Evolutionary conservation across 2,888 invertebrate species (phyloP), one percentile per base, ranked within the genome.

Genomic region (Alitta virens): DNA sequence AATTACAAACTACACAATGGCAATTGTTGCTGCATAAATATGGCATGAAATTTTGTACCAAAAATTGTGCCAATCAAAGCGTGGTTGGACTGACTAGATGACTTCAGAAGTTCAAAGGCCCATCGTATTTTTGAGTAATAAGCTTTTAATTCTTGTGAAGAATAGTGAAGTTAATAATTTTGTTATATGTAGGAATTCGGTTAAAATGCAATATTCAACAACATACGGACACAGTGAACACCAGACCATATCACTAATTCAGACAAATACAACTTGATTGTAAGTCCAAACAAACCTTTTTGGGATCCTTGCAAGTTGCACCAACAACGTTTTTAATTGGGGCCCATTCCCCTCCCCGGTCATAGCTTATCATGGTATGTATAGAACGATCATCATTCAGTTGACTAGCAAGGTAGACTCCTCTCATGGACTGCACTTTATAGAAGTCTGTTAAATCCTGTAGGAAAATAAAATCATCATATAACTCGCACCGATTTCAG

Each of bases 321-420:
- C 69, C 71, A 1, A 49, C 66, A 7, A 80, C 80, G 18, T 75
- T 61, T 18, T 67, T 63, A 1, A 82, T 69, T 1, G 71, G 70
- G 52, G 75, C 68, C 82, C 82, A 82, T 27, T 71, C 73, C 1
- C 70, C 80, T 0, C 82, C 82, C 16, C 77, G 67, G 63, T 82
- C 75, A 64, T 71, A 79, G 2, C 80, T 71, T 61, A 82, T 80
- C 61, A 79, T 67, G 0, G 80, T 72, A 64, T 76, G 77, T 51
- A 81, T 78, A 61, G 77, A 77, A 55, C 74, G 69, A 67, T 80
- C 80, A 3, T 65, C 64, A 14, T 66, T 69, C 63, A 80, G 72
- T 71, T 78, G 78, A 63, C 78, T 80, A 27, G 79, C 76, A 9
- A 81, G 66, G 68, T 78, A 81, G 0, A 79, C 78, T 2, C 79